Percentiles rank a stretch among this genome's conserved stretches.
Evolutionary conservation across 2,797 vertebrate genomes (phyloP).

Genomic region (Pitangus sulphuratus): DNA sequence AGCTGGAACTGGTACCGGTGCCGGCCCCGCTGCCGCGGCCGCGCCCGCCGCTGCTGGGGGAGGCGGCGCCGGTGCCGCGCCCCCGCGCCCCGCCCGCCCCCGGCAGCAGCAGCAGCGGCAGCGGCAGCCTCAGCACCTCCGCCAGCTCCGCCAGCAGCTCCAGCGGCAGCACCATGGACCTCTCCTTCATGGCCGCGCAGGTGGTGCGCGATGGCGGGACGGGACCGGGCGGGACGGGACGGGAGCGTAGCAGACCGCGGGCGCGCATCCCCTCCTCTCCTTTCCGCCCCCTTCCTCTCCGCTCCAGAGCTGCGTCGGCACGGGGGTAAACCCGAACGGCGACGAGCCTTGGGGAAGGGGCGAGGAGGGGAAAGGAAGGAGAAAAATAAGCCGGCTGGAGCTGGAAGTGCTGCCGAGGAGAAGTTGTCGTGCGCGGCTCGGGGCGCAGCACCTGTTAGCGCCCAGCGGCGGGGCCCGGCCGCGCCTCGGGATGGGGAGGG

Average conservation of each 20-base stretch:
- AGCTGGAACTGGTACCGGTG: constrained; percentile 20
- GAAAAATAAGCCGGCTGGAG: rapidly evolving
- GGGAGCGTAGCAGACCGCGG: background rate
- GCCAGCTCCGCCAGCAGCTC: background rate
- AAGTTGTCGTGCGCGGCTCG: background rate
- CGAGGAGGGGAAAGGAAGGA: too few relatives aligned
- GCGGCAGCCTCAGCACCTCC: constrained; percentile 2
- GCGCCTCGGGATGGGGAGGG: background rate
- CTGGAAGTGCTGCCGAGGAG: background rate
- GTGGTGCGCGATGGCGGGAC: constrained; percentile 70
- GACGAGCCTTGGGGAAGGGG: background rate
- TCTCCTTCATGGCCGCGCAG: constrained; percentile 98
- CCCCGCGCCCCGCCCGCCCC: constrained; percentile 5
- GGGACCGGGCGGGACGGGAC: background rate
- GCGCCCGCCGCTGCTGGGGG: constrained; percentile 33
- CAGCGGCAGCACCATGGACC: constrained; percentile 85
- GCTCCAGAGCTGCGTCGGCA: background rate
- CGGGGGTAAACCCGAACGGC: background rate
- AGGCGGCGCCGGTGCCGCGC: background rate
- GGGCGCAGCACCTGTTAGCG: constrained; percentile 38
- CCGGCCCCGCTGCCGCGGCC: constrained; percentile 17
- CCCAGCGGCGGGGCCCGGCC: background rate
- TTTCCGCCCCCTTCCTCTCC: background rate
- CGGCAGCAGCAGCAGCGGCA: background rate
- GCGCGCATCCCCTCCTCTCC: too few relatives aligned